Conservation (phyloP, 92 coral and sea anemone genomes). For the Porites rus region DNA sequence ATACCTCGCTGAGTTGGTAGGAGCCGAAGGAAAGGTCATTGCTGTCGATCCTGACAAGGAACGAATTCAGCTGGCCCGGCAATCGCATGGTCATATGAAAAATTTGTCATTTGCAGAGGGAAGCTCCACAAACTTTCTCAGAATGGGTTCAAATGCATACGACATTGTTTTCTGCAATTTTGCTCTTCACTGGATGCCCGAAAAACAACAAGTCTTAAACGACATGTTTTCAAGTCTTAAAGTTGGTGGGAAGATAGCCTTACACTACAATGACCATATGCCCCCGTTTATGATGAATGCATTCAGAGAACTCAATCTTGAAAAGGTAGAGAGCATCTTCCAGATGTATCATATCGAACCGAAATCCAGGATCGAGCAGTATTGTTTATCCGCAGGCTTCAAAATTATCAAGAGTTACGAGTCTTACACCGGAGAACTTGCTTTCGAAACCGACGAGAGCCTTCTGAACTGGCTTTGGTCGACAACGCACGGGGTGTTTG, state of each 20-base stretch:
- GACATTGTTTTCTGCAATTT: not conserved
- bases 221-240: not conserved
- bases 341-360: not conserved
- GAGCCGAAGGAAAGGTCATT: not conserved
- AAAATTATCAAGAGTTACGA: not conserved
- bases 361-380: not conserved
- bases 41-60: not conserved
- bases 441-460: not conserved
- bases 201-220: not conserved
- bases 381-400: not conserved
- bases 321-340: not conserved
- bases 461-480: not conserved
- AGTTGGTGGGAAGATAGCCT: not conserved
- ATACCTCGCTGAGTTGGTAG: not conserved
- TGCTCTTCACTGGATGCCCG: not conserved
- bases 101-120: not conserved
- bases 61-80: not conserved
- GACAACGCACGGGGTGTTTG: not conserved
- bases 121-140: not conserved
- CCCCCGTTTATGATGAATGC: not conserved
- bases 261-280: not conserved
- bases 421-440: not conserved
- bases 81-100: not conserved
- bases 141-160: not conserved
- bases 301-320: not conserved